A percentile compares a stretch with the other conserved stretches of the same genome.
phyloP scores from a whole-genome alignment of 2,113 vertebrate species.

The Channa argus region DNA sequence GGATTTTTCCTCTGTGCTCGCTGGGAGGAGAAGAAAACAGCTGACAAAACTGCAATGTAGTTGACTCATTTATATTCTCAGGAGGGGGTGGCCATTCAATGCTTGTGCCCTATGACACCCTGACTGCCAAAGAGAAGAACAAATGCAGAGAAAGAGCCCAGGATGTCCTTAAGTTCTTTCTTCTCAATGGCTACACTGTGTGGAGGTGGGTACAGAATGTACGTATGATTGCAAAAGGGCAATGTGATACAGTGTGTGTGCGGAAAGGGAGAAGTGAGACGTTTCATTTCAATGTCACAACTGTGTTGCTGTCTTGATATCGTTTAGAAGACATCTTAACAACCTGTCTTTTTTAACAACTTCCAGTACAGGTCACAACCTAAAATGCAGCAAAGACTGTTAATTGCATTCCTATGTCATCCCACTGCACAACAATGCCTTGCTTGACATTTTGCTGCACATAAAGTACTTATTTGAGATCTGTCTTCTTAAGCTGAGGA shows the following conservation, averaged over 20 bases:
- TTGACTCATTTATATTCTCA: constrained; percentile 61
- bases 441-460: background rate
- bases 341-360: constrained; percentile 10
- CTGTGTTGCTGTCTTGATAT: background rate
- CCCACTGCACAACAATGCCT: constrained; percentile 5
- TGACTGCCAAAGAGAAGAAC: constrained; percentile 92
- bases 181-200: constrained; percentile 92
- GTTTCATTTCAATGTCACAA: constrained; percentile 14
- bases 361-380: constrained; percentile 1
- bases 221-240: background rate
- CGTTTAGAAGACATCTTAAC: background rate
- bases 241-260: background rate
- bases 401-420: constrained; percentile 5
- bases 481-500: background rate
- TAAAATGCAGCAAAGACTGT: background rate
- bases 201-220: constrained; percentile 85
- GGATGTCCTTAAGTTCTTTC: constrained; percentile 93
- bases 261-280: background rate
- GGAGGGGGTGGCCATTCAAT: constrained; percentile 89
- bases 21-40: background rate
- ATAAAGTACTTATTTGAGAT: background rate
- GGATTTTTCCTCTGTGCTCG: background rate
- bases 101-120: constrained; percentile 90
- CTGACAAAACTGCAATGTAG: background rate
- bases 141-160: constrained; percentile 92